Base-by-base conservation (phyloP, 2,888 invertebrate genomes). In the Orthosia incerta region DNA sequence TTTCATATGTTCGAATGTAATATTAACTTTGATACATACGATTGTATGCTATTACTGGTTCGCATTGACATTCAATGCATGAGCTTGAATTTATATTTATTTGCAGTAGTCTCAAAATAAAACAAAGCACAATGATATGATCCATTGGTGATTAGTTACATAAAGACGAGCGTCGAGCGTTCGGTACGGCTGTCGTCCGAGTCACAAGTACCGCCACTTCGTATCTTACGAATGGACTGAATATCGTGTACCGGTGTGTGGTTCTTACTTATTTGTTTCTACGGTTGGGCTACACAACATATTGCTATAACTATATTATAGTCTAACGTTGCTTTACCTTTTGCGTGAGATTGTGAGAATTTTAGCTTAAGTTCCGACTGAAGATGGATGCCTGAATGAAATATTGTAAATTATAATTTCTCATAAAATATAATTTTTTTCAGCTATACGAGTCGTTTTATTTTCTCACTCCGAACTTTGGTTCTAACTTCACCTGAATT, bases 341-440 rank as follows among this genome's bases (percentile, higher is more conserved):
- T 96, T 96, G 96, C 95, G 96, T 96, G 96, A 95, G 96, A 96
- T 96, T 96, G 96, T 96, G 95, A 96, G 95, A 94, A 94, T 95
- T 96, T 96, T 96, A 96, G 96, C 96, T 96, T 96, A 96, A 96
- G 96, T 96, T 96, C 94, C 96, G 96, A 95, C 95, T 96, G 96
- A 96, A 94, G 96, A 96, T 94, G 96, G 95, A 96, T 96, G 96
- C 94, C 94, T 96, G 96, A 94, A 95, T 96, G 95, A 95, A 96
- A 96, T 96, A 96, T 96, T 96, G 96, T 96, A 96, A 96, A 96
- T 96, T 96, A 96, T 96, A 95, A 96, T 96, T 96, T 96, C 96
- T 96, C 96, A 96, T 96, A 96, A 96, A 96, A 96, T 96, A 96
- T 96, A 96, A 96, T 96, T 96, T 96, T 96, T 96, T 96, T 96